Evolutionary conservation across 2,113 vertebrate genomes (phyloP).

Genomic region (Thomomys bottae): DNA sequence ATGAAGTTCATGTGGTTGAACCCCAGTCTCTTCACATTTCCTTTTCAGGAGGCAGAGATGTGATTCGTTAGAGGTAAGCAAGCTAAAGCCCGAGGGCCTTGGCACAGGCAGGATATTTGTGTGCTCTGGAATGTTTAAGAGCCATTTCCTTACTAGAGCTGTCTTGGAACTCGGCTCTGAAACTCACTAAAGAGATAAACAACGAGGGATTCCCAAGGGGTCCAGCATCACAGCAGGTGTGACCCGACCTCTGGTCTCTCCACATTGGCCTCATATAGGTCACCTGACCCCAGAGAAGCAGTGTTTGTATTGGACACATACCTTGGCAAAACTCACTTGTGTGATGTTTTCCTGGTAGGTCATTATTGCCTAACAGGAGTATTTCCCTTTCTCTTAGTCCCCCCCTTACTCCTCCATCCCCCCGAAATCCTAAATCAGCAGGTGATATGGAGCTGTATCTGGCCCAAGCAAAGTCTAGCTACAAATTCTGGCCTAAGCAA

Average conservation of each 20-base stretch:
- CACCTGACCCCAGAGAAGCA: background rate
- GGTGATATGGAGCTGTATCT: background rate
- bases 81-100: background rate
- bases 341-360: constrained; percentile 45
- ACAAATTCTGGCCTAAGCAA: constrained; percentile 41
- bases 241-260: background rate
- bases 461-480: background rate
- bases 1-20: background rate
- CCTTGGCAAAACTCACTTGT: background rate
- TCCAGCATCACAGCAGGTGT: background rate
- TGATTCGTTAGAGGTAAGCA: background rate
- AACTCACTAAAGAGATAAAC: background rate
- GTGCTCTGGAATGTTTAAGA: constrained; percentile 5
- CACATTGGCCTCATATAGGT: background rate
- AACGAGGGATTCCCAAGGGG: background rate
- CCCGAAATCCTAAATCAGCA: background rate
- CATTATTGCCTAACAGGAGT: background rate
- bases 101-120: background rate
- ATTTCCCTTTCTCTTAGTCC: constrained; percentile 16
- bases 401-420: background rate
- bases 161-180: background rate
- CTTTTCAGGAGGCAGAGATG: background rate
- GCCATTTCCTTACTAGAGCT: constrained; percentile 54
- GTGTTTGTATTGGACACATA: constrained; percentile 55
- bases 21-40: background rate